Base-by-base conservation (phyloP, 2,888 invertebrate species). In the Clunio marinus region DNA sequence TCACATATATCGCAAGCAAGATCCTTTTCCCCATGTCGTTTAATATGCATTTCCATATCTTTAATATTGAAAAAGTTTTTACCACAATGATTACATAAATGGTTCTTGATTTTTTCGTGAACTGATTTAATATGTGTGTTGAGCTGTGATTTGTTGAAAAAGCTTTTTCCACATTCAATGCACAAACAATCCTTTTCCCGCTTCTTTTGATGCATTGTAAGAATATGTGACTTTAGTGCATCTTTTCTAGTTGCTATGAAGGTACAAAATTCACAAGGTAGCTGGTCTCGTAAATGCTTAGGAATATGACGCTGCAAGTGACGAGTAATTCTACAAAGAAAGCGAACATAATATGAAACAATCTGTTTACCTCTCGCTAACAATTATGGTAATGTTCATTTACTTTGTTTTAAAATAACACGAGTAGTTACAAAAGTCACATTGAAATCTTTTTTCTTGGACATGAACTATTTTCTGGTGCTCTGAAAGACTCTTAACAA, bases 341-440 rank as follows among this genome's bases (percentile, higher is more conserved):
- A n/a, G n/a, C n/a, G n/a, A n/a, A n/a, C n/a, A n/a, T n/a, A n/a
- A n/a, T n/a, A n/a, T n/a, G n/a, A n/a, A n/a, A n/a, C n/a, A n/a
- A n/a, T n/a, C n/a, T n/a, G n/a, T n/a, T n/a, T n/a, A n/a, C n/a
- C n/a, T n/a, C n/a, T n/a, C n/a, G n/a, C n/a, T n/a, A n/a, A n/a
- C n/a, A n/a, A n/a, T n/a, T n/a, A n/a, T n/a, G n/a, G n/a, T n/a
- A n/a, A n/a, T n/a, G n/a, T n/a, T n/a, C n/a, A n/a, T n/a, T n/a
- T n/a, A n/a, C n/a, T 62, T 62, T 1, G 62, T 37, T 41, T 37
- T 62, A 22, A 62, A 62, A 10, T 62, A 62, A 15, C 62, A 62
- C 5, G 22, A 24, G 8, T 62, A 62, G 13, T 7, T n/a, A 41
- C 62, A 62, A 24, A 15, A 17, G 25, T 62, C 62, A 24, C 62